These are phyloP conservation scores for Takifugu rubripes DNA, from an alignment of 2,797 vertebrate genomes.

Conservation along the genomic window DNA sequence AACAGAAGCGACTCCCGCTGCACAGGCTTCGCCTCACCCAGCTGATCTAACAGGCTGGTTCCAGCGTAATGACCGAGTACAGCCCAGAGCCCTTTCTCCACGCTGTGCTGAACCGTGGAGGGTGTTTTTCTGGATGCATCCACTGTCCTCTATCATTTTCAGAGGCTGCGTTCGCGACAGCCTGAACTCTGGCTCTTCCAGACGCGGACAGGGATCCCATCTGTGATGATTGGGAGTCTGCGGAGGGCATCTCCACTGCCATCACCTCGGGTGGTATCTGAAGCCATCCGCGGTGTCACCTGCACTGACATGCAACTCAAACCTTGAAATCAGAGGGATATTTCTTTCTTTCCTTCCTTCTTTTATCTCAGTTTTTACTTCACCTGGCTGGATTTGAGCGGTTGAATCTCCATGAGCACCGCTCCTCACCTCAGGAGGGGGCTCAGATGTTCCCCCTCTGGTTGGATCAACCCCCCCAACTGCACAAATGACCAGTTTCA, in stretches of 20 bases:
- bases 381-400: conserved; percentile 2
- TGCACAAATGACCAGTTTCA: conserved; percentile 38
- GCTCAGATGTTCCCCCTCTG: too few relatives aligned
- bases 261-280: conserved; percentile 60
- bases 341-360: too few relatives aligned
- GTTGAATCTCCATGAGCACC: conserved; percentile 26
- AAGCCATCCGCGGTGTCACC: conserved; percentile 63
- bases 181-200: conserved; percentile 40
- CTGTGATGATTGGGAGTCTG: conserved; percentile 57
- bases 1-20: conserved; percentile 29
- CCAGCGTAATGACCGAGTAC: conserved; percentile 7
- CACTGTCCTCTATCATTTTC: conserved; percentile 46
- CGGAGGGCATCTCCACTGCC: conserved; percentile 67
- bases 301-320: conserved; percentile 40
- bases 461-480: conserved; percentile 29
- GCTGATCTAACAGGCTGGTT: background rate
- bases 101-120: conserved; percentile 20
- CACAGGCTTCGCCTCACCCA: background rate
- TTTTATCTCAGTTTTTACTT: too few relatives aligned
- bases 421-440: too few relatives aligned
- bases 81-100: conserved; percentile 3
- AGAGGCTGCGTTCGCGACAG: conserved; percentile 47
- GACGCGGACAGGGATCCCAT: conserved; percentile 64
- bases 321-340: conserved; percentile 18
- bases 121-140: conserved; percentile 23